phyloP scores from a whole-genome alignment of 2,888 invertebrate species.

The Ennomos erosarius region DNA sequence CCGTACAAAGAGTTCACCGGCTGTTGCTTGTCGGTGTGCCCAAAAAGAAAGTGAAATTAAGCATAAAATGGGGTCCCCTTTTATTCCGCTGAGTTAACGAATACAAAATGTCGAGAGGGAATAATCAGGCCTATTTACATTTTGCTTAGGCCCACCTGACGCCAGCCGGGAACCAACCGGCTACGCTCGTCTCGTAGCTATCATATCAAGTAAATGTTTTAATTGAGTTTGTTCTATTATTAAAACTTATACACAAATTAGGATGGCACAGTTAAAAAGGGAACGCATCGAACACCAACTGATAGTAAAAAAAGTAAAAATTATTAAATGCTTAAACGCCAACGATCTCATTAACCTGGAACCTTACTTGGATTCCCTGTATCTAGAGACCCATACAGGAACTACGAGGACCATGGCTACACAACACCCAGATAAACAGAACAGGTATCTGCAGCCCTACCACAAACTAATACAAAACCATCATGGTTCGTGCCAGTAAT shows the following conservation, averaged over 20 bases:
- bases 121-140: constrained; percentile 72
- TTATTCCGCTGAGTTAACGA: constrained; percentile 65
- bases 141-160: constrained; percentile 71
- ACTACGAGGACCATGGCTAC: too few species aligned
- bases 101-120: constrained; percentile 64
- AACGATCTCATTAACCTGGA: too few species aligned
- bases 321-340: too few species aligned
- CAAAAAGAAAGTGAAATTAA: constrained; percentile 52
- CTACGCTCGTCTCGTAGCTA: constrained; percentile 38
- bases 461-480: too few species aligned
- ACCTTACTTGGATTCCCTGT: too few species aligned
- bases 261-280: too few species aligned
- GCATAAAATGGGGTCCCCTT: constrained; percentile 56
- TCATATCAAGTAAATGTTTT: constrained; percentile 49
- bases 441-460: too few species aligned
- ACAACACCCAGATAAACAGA: too few species aligned
- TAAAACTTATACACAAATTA: too few species aligned
- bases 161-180: constrained; percentile 46
- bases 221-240: constrained; percentile 43
- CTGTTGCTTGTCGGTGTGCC: constrained; percentile 38
- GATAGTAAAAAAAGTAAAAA: constrained; percentile 15
- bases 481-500: too few species aligned
- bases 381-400: too few species aligned
- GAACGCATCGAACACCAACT: constrained; percentile 3
- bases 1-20: constrained; percentile 38